Evolutionary conservation across 2,888 invertebrate species (phyloP).

Genomic region (Meloe dianella): DNA sequence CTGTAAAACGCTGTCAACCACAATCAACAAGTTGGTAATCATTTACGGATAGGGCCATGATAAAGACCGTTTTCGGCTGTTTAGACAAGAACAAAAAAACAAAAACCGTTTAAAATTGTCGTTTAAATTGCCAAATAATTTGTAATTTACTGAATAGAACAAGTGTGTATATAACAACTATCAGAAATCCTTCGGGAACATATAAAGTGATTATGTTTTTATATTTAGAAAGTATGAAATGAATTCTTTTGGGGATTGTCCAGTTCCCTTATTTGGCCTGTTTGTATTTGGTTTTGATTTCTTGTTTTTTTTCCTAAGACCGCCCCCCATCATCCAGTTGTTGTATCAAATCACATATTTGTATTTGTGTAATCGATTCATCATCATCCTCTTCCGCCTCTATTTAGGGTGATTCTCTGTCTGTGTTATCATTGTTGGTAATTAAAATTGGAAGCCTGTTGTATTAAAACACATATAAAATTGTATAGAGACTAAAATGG

Average conservation of each 20-base stretch:
- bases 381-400: too few species aligned
- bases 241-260: background rate
- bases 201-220: background rate
- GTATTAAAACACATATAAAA: background rate
- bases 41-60: background rate
- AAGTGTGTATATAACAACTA: background rate
- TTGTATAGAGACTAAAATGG: background rate
- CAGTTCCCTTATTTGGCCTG: background rate
- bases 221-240: background rate
- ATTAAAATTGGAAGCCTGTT: conserved; percentile 6
- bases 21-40: conserved; percentile 5
- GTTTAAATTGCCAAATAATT: background rate
- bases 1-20: background rate
- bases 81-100: background rate
- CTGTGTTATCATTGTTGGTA: background rate
- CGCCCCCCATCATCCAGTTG: conserved; percentile 9
- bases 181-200: background rate
- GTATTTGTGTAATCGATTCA: conserved; percentile 4
- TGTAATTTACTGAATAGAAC: background rate
- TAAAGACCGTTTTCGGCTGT: background rate
- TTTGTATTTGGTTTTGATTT: background rate
- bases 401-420: background rate
- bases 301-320: background rate
- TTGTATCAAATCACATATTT: background rate
- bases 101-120: background rate